A percentile compares a stretch with the other conserved stretches of the same genome.
Evolutionary conservation across 2,113 vertebrate species (phyloP).

Genomic region (Eptesicus fuscus): DNA sequence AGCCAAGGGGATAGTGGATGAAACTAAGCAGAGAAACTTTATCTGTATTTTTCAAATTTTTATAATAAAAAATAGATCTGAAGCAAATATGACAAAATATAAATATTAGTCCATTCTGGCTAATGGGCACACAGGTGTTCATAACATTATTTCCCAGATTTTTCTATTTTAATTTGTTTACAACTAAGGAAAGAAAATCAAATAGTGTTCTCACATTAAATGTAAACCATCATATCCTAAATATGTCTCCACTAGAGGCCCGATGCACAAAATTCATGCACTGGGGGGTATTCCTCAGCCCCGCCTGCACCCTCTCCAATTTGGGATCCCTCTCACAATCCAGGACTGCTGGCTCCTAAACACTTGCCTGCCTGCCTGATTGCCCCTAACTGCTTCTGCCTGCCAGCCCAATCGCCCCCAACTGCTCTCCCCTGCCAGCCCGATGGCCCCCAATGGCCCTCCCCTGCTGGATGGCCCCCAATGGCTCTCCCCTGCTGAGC

Average conservation of each 20-base stretch:
- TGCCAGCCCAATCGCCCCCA: too few species aligned
- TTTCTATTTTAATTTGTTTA: conserved; percentile 31
- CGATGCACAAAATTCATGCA: too few species aligned
- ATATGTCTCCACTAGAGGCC: not conserved
- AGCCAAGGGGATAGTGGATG: not conserved
- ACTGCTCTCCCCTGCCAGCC: too few species aligned
- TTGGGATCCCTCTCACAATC: too few species aligned
- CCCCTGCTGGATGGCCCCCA: too few species aligned
- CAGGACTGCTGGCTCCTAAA: too few species aligned
- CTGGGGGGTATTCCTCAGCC: too few species aligned
- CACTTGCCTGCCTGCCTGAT: too few species aligned
- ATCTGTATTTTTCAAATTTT: not conserved
- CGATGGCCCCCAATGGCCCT: too few species aligned
- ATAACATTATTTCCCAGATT: not conserved
- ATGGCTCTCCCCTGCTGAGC: too few species aligned
- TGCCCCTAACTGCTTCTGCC: too few species aligned
- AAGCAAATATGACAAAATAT: not conserved
- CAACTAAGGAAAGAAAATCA: conserved; percentile 7
- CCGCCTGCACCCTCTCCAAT: too few species aligned
- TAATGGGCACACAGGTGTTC: not conserved
- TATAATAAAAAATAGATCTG: not conserved
- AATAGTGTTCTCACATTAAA: not conserved
- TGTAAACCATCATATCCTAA: not conserved
- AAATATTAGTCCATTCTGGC: not conserved
- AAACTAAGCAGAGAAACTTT: not conserved